A percentile compares a stretch with the other conserved stretches of the same genome.
Evolutionary conservation across 2,888 invertebrate genomes (phyloP).

Genomic region (Mycalesis mineus): DNA sequence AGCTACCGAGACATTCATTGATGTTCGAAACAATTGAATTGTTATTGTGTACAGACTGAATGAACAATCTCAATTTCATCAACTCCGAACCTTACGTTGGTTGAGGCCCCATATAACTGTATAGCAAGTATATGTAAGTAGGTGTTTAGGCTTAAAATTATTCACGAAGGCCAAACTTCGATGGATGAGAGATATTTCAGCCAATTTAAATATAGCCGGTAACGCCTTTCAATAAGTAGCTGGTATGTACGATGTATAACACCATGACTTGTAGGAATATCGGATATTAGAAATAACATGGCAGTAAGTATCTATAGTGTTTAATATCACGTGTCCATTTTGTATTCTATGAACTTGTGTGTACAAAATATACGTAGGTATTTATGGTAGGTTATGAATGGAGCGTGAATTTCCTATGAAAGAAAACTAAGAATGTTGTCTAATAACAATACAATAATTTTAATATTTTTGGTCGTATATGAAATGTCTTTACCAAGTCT

Average conservation of each 20-base stretch:
- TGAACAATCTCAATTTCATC: neutral
- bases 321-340: too few relatives aligned
- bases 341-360: too few relatives aligned
- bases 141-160: neutral
- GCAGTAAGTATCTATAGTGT: too few relatives aligned
- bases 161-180: constrained; percentile 12
- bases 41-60: neutral
- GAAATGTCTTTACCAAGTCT: too few relatives aligned
- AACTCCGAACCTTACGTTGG: neutral
- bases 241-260: neutral
- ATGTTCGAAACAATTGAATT: neutral
- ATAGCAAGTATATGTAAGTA: too few relatives aligned
- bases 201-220: constrained; percentile 16
- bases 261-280: neutral
- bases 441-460: too few relatives aligned
- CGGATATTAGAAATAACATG: too few relatives aligned
- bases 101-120: neutral
- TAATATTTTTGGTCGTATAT: too few relatives aligned
- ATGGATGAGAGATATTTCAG: constrained; percentile 12
- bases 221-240: neutral
- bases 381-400: too few relatives aligned
- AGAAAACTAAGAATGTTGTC: too few relatives aligned
- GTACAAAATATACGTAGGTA: too few relatives aligned
- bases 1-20: neutral
- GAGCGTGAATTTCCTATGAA: too few relatives aligned